Conservation (phyloP, 2,113 vertebrate genomes). For the Nesoenas mayeri region DNA sequence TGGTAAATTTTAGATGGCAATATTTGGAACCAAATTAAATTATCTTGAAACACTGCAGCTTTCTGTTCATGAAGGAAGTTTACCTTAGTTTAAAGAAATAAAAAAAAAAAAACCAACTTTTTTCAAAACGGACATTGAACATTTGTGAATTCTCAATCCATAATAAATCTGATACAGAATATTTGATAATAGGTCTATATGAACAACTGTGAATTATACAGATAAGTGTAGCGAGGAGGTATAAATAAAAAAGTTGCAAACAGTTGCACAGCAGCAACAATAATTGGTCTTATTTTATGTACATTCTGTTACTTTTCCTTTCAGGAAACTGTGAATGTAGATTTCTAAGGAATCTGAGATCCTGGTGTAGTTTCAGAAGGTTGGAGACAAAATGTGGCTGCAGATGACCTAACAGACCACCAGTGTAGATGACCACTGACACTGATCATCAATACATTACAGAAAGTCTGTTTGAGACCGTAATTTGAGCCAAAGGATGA, state of each 20-base stretch:
- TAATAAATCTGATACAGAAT: background rate
- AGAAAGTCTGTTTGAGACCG: background rate
- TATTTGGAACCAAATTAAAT: background rate
- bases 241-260: background rate
- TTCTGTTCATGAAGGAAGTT: background rate
- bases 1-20: background rate
- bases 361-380: background rate
- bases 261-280: background rate
- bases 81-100: background rate
- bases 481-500: background rate
- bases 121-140: background rate
- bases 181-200: background rate
- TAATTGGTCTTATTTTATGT: background rate
- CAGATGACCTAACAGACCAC: background rate
- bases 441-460: fast-evolving
- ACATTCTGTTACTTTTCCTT: background rate
- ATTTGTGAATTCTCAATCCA: background rate
- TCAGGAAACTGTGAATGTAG: background rate
- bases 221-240: background rate
- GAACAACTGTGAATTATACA: background rate
- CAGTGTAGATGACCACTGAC: background rate
- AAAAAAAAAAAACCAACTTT: background rate
- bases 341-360: background rate
- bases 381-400: background rate
- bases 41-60: background rate